Evolutionary conservation across 2,113 vertebrate genomes (phyloP), one percentile per base, ranked within the genome.

Genomic region (Xenopus laevis): DNA sequence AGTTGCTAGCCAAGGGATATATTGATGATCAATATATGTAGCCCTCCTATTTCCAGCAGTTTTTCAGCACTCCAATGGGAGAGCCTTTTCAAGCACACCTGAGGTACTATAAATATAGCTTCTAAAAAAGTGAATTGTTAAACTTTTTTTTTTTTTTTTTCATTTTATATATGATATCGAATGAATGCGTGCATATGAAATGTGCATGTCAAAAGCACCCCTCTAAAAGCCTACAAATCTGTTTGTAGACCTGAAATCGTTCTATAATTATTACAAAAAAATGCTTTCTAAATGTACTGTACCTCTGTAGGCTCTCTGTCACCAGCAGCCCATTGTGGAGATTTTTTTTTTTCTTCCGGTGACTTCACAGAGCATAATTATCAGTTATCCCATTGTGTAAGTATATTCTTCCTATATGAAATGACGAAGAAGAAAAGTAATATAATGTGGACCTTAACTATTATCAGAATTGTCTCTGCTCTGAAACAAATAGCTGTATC

Each of bases 261-360:
- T 9, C 33, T 40, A 40, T 40, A 4, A 40, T 40, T 6, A 40
- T 7, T 40, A 7, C 4, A 27, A 1, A 27, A 40, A 40, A 40
- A 40, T 40, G 33, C 2, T 55, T 65, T 74, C 58, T 21, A 60
- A 12, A 60, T 57, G 66, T 64, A 64, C 60, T 46, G 44, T 62
- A 68, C 73, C 72, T 67, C 65, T 27, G 40, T 33, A 76, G 69
- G 40, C 10, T 64, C 74, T 67, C 59, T 47, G 64, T 76, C 74
- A 76, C 74, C 74, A 76, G 74, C 74, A 76, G 40, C 40, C 59
- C 62, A 20, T 69, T 57, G 59, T 70, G 74, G 60, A 63, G 20
- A 63, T 68, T 68, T n/a, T n/a, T n/a, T n/a, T n/a, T n/a, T n/a
- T 33, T 33, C 6, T 33, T 33, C 8, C 6, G 33, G 33, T 40